Evolutionary conservation across 2,888 invertebrate species (phyloP), one percentile per base, ranked within the genome.

Genomic region (Epiperipatus broadwayi): DNA sequence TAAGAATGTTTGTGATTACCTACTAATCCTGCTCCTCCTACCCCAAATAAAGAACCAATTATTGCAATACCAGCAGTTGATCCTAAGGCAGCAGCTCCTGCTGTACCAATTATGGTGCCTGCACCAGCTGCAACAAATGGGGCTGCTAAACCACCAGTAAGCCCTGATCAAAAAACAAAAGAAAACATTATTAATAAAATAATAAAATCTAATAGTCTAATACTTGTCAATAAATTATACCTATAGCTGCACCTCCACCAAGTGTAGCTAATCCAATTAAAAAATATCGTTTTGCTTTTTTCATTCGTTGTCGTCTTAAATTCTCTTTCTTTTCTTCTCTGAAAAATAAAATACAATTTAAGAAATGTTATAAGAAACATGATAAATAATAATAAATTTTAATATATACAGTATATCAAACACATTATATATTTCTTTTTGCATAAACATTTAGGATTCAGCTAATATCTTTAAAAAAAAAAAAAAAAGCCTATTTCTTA

Each of bases 121-220:
- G 31, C 58, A 7, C 62, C 61, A 3, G 58, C 59, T 2, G 64
- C 64, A 4, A 65, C 56, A 7, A 73, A 55, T 8, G 73, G 74
- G 8, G 73, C 73, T 4, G 73, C 73, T 32, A 74, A 57, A 21
- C 73, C 73, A 28, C 73, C 73, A 1, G 72, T 73, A 38, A 74
- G 54, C 30, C 73, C 72, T 61, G 41, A 2, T 37, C 43, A 35
- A 14, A 42, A 10, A 21, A 3, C 20, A 39, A 22, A 22, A 15
- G 12, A 41, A n/a, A 28, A 20, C 16, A 10, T 37, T 7, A 20
- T 37, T 21, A 34, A 41, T 3, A 19, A 12, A 18, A 8, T 16
- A 14, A 20, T 21, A 8, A 37, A 19, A 37, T 8, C 3, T 15
- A 40, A 38, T 16, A 8, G 19, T 40, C 43, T 43, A 27, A 14